phyloP scores from a whole-genome alignment of 2,888 invertebrate species.

The Clitarchus hookeri region DNA sequence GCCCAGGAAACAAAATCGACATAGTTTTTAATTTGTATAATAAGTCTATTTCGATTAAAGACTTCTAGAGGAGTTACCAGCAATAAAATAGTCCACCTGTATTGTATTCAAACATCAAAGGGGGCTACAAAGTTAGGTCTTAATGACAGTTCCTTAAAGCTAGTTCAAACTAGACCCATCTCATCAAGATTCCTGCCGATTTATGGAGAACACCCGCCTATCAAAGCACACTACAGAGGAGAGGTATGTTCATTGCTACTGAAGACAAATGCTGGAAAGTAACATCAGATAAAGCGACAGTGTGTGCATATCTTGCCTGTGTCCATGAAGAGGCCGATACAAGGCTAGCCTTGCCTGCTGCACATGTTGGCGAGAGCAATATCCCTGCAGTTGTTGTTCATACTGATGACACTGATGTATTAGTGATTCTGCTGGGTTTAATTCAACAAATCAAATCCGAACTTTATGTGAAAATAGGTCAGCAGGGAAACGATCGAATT shows the following conservation, averaged over 20 bases:
- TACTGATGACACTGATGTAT: constrained; percentile 16
- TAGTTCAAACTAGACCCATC: constrained; percentile 10
- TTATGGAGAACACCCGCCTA: neutral
- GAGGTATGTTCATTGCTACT: constrained; percentile 18
- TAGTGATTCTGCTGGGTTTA: neutral
- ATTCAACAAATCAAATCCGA: neutral
- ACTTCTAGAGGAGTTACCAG: neutral
- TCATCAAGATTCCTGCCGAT: neutral
- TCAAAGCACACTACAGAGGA: no score
- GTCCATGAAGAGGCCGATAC: no score
- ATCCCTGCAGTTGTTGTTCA: constrained; percentile 3
- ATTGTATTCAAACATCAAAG: constrained; percentile 20
- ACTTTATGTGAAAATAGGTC: constrained; percentile 19
- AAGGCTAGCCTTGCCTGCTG: no score
- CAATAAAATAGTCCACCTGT: no score
- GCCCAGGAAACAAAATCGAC: constrained; percentile 3
- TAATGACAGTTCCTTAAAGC: neutral
- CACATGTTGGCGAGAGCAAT: neutral
- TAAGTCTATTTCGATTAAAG: neutral
- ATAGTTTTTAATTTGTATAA: neutral
- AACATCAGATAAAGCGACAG: neutral
- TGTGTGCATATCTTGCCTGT: neutral
- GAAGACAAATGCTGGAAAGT: constrained; percentile 19
- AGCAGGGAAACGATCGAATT: neutral
- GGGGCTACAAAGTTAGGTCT: neutral